phyloP scores from a whole-genome alignment of 2,797 vertebrate species.

The Poeciliopsis paucimaculata region DNA sequence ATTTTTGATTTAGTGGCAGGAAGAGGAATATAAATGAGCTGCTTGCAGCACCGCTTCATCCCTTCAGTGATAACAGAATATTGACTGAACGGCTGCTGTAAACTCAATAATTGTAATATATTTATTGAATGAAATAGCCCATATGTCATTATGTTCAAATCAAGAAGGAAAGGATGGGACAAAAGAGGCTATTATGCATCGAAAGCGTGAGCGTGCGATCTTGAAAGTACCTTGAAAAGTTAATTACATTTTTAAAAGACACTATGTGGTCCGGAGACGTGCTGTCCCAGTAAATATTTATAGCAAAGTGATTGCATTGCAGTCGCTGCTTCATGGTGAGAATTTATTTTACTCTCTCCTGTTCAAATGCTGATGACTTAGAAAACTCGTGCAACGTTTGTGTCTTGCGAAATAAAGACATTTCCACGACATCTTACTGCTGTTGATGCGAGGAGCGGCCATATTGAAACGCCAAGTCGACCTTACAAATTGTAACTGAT shows the following conservation, averaged over 20 bases:
- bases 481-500: too few species aligned
- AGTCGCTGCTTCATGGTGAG: not conserved
- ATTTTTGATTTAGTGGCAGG: not conserved
- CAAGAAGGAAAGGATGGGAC: not conserved
- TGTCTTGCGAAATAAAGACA: too few species aligned
- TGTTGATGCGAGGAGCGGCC: too few species aligned
- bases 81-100: not conserved
- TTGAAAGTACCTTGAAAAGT: constrained; percentile 4
- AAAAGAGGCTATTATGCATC: not conserved
- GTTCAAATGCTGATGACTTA: not conserved
- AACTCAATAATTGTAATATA: not conserved
- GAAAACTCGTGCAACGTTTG: too few species aligned
- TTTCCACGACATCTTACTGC: too few species aligned
- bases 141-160: constrained; percentile 4
- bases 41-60: not conserved
- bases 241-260: not conserved
- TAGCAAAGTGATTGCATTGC: not conserved
- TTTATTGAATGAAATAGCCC: not conserved
- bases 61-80: not conserved
- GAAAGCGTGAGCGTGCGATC: not conserved
- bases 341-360: not conserved
- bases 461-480: too few species aligned
- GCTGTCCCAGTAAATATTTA: not conserved
- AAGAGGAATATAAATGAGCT: not conserved
- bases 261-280: not conserved